phyloP scores from a whole-genome alignment of 2,888 invertebrate species.

The Melieria omissa region DNA sequence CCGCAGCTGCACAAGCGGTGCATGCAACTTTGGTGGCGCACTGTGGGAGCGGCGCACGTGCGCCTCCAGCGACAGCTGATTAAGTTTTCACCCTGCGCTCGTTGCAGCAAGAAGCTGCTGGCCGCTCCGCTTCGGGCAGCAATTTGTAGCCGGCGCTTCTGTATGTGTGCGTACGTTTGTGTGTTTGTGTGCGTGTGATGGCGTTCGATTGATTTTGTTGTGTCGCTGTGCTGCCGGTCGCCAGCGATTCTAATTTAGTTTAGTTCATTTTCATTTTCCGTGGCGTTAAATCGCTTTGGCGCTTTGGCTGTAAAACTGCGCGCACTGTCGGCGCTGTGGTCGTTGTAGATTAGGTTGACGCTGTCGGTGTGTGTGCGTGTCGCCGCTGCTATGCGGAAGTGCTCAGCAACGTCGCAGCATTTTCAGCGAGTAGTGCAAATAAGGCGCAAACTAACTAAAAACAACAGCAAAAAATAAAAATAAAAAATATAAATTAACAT shows the following conservation, averaged over 20 bases:
- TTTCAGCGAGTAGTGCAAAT: no score
- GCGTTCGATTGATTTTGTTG: not conserved
- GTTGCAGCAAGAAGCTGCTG: slow-evolving; percentile 29
- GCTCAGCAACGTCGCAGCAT: no score
- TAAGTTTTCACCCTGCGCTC: slow-evolving; percentile 42
- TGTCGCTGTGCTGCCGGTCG: not conserved
- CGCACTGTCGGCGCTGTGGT: not conserved
- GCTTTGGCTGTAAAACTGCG: not conserved
- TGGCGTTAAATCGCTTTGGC: not conserved
- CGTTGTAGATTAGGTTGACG: not conserved
- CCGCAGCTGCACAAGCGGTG: not conserved
- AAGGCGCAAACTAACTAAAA: no score
- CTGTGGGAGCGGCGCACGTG: slow-evolving; percentile 27
- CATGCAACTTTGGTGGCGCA: not conserved
- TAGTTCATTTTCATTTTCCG: not conserved
- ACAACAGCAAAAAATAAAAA: no score
- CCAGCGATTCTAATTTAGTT: not conserved
- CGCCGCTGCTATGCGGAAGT: no score
- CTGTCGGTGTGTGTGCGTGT: not conserved
- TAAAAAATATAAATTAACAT: no score
- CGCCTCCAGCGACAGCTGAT: slow-evolving; percentile 37
- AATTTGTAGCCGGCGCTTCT: slow-evolving; percentile 1
- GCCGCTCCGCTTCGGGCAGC: not conserved
- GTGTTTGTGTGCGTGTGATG: slow-evolving; percentile 1
- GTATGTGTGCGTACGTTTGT: slow-evolving; percentile 5